Conservation (phyloP, 2,888 invertebrate species). For the Agrochola circellaris region DNA sequence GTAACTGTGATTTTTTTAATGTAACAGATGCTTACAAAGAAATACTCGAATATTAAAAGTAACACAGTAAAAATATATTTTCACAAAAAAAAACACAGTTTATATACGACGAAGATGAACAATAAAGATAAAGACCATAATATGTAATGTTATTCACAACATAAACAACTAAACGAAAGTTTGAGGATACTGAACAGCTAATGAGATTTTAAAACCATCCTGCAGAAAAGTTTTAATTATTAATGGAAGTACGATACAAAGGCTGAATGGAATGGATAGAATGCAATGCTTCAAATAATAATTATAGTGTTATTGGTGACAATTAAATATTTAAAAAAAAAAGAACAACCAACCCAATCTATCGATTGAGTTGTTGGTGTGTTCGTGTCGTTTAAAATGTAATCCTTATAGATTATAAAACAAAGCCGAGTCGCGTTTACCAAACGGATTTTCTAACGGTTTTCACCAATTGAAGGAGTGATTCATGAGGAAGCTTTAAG, state of each 20-base stretch:
- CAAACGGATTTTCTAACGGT: too few species aligned
- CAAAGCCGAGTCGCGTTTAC: too few species aligned
- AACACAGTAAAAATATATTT: neutral
- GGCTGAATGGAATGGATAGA: neutral
- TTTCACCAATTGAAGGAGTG: too few species aligned
- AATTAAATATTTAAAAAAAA: neutral
- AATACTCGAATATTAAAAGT: neutral
- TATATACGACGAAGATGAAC: neutral
- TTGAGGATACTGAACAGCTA: neutral
- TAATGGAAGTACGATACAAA: neutral
- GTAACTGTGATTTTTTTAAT: neutral
- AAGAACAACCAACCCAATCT: neutral
- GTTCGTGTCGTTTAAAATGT: too few species aligned
- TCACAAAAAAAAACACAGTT: neutral
- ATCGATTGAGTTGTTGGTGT: neutral
- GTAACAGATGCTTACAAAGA: neutral
- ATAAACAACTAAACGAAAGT: neutral
- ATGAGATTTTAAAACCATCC: neutral
- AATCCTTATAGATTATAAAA: too few species aligned
- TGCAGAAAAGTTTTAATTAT: neutral
- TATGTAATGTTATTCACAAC: neutral
- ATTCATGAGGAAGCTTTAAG: too few species aligned
- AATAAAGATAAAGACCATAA: neutral
- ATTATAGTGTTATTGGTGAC: neutral
- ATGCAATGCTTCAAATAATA: slow-evolving; percentile 1